phyloP scores from a whole-genome alignment of 2,888 invertebrate genomes.

The Euclidia mi region DNA sequence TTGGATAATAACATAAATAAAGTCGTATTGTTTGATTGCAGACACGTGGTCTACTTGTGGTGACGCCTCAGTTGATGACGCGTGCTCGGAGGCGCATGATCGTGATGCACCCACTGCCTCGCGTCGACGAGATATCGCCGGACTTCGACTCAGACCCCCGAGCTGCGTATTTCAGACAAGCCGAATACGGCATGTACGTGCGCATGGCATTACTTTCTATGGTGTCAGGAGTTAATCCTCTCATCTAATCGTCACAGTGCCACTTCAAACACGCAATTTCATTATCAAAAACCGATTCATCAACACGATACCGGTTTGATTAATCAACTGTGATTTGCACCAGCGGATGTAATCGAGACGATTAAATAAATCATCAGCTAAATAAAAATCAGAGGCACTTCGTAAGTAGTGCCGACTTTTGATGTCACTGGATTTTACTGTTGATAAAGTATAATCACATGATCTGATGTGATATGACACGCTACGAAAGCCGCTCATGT shows the following conservation, averaged over 20 bases:
- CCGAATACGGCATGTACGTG: slow-evolving; percentile 99
- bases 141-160: slow-evolving; percentile 99
- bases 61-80: slow-evolving; percentile 99
- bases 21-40: too few relatives aligned
- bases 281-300: background rate
- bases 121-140: slow-evolving; percentile 98
- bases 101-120: slow-evolving; percentile 99
- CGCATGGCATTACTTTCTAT: slow-evolving; percentile 99
- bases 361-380: too few relatives aligned
- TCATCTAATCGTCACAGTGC: slow-evolving; percentile 45
- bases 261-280: background rate
- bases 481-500: background rate
- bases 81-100: slow-evolving; percentile 98
- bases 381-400: too few relatives aligned
- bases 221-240: slow-evolving; percentile 92
- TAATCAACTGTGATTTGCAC: slow-evolving; percentile 17
- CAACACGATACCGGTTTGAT: slow-evolving; percentile 3
- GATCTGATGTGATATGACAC: background rate
- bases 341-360: too few relatives aligned
- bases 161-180: slow-evolving; percentile 99
- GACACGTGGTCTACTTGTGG: slow-evolving; percentile 96
- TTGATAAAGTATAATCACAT: background rate
- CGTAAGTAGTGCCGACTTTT: slow-evolving; percentile 27
- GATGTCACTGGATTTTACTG: slow-evolving; percentile 25
- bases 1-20: too few relatives aligned